Base-by-base conservation (phyloP, 2,113 vertebrate genomes). In the Sterrhoptilus dennistouni region DNA sequence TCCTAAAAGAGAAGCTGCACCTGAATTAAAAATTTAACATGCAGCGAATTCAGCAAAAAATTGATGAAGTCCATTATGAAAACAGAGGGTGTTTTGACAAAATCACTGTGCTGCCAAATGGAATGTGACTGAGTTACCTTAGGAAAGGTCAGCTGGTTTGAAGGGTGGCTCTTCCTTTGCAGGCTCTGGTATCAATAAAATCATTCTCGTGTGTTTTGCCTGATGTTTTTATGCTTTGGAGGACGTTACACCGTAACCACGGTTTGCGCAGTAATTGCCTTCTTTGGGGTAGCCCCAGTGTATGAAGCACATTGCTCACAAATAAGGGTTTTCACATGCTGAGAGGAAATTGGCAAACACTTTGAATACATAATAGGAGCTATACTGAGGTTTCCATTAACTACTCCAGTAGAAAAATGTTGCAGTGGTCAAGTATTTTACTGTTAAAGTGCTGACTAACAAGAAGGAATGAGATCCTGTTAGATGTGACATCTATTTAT, bases 331-430 rank as follows among this genome's bases (percentile, higher is more conserved):
- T 87, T 80, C 82, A 75, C 87, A 91, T 88, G 90, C 90, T 90
- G 85, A 74, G 85, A 92, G 71, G 66, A 95, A 95, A 74, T 68
- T 88, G 95, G 93, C 95, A 94, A 90, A 88, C 54, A n/a, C 42
- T 96, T 96, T 77, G 92, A 95, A 95, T 94, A 78, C 49, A 84
- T 95, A 91, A 92, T 87, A 66, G 79, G 53, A 91, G 60, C 91
- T 89, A 53, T 71, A 87, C 89, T 89, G 68, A 92, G 64, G 56
- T 95, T 96, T 94, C 83, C 79, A 94, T 95, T 94, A 95, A 54
- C 94, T 78, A 7, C 60, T 92, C 68, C 68, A 64, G 60, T 53
- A 95, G 75, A 95, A 95, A 66, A 94, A 86, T 86, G 29, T 93
- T 91, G 76, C 79, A 93, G 71, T 83, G 79, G 71, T 96, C 92